Conservation (phyloP, 2,888 invertebrate species). For the Oscheius sp. region DNA sequence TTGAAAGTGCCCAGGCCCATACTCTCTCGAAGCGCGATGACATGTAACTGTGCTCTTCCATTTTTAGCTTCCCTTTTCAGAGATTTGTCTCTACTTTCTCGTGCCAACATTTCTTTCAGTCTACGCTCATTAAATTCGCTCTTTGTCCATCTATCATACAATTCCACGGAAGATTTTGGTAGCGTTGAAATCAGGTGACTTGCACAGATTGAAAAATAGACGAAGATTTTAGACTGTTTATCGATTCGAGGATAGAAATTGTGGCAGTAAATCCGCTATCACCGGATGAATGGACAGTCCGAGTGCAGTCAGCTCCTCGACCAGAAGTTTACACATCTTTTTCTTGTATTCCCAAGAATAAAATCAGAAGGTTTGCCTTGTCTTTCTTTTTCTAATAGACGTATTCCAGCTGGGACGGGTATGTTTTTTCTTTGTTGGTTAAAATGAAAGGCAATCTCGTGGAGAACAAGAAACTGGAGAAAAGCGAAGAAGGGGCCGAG, state of each 20-base stretch:
- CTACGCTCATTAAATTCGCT: constrained; percentile 60
- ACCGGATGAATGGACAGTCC: constrained; percentile 55
- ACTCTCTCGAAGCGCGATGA: constrained; percentile 37
- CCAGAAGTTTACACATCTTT: constrained; percentile 59
- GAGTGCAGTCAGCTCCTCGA: constrained; percentile 49
- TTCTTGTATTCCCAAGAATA: constrained; percentile 44
- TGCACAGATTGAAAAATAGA: too few species aligned
- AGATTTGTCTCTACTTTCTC: constrained; percentile 55
- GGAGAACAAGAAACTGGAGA: constrained; percentile 29
- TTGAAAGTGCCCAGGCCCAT: constrained; percentile 44
- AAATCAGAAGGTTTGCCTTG: constrained; percentile 41
- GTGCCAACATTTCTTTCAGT: constrained; percentile 58
- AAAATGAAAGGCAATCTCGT: constrained; percentile 38
- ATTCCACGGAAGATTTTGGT: constrained; percentile 36
- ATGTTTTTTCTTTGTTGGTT: constrained; percentile 50
- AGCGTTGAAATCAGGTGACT: constrained; percentile 36
- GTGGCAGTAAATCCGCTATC: constrained; percentile 59
- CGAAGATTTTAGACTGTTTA: constrained; percentile 57
- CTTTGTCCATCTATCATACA: constrained; percentile 54
- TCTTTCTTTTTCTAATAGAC: background rate
- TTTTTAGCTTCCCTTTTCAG: constrained; percentile 39
- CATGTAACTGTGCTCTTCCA: constrained; percentile 17
- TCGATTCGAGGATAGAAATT: constrained; percentile 64
- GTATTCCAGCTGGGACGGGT: constrained; percentile 49
- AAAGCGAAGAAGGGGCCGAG: constrained; percentile 28